Conservation (phyloP, 2,888 invertebrate species). For the Trissoscelio sp. region DNA sequence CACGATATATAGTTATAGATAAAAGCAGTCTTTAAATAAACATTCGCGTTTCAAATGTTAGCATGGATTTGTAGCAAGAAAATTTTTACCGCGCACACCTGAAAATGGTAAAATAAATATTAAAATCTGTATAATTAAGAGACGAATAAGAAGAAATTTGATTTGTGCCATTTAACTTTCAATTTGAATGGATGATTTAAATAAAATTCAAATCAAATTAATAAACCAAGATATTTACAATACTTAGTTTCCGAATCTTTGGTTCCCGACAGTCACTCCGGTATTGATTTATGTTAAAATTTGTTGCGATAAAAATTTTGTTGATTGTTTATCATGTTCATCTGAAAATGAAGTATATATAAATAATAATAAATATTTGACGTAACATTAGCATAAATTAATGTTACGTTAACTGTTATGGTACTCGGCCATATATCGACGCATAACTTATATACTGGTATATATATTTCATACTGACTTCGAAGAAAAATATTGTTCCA, state of each 20-base stretch:
- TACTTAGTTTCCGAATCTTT: constrained; percentile 28
- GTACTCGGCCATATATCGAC: no score
- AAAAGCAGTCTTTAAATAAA: constrained; percentile 3
- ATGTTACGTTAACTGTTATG: no score
- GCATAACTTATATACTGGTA: no score
- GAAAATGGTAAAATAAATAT: constrained; percentile 24
- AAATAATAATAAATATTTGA: constrained; percentile 12
- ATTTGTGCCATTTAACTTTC: not conserved
- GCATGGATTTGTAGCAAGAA: not conserved
- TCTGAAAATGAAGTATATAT: constrained; percentile 35
- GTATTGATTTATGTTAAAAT: constrained; percentile 27
- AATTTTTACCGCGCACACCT: constrained; percentile 14
- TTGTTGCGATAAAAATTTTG: constrained; percentile 37
- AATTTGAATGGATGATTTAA: not conserved
- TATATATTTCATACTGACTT: no score
- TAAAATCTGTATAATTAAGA: not conserved
- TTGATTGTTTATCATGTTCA: constrained; percentile 1
- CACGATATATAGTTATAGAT: not conserved
- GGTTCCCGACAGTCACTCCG: constrained; percentile 13
- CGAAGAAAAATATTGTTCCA: no score
- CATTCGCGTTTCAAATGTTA: not conserved
- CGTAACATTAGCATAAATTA: no score
- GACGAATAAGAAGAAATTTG: not conserved
- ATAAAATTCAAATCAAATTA: not conserved
- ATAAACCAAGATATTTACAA: constrained; percentile 31